Percentiles rank a stretch among this genome's conserved stretches.
These are phyloP conservation scores for Pedicia rivosa DNA, from an alignment of 2,888 invertebrate species.

Conservation along the genomic window DNA sequence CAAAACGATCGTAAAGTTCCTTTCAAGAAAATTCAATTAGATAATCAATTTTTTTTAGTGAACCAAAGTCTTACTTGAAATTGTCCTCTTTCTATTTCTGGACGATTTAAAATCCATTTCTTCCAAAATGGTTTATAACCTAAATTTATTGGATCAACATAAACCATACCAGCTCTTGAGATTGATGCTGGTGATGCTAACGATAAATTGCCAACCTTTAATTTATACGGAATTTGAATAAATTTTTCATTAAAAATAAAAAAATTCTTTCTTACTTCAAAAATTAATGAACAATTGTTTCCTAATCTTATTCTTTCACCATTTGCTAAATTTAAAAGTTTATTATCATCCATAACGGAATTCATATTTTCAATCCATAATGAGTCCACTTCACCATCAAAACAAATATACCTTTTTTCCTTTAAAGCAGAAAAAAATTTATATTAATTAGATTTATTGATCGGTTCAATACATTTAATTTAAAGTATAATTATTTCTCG, in stretches of 20 bases:
- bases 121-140: constrained; percentile 78
- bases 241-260: too few relatives aligned
- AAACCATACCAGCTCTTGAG: constrained; percentile 87
- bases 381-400: constrained; percentile 89
- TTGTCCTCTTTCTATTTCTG: constrained; percentile 27
- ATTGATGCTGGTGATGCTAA: constrained; percentile 89
- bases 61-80: too few relatives aligned
- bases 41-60: too few relatives aligned
- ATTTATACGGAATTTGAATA: too few relatives aligned
- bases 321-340: constrained; percentile 74
- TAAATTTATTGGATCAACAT: constrained; percentile 81
- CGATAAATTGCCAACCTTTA: constrained; percentile 62
- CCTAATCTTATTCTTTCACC: constrained; percentile 75
- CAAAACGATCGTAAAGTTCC: constrained; percentile 58
- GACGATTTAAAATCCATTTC: constrained; percentile 51
- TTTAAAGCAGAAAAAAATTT: too few relatives aligned
- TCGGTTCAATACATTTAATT: too few relatives aligned
- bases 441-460: too few relatives aligned
- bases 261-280: constrained; percentile 53
- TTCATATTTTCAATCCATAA: constrained; percentile 97
- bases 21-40: too few relatives aligned
- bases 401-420: constrained; percentile 69
- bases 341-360: constrained; percentile 93
- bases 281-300: constrained; percentile 65
- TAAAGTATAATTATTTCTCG: too few relatives aligned